A percentile compares a stretch with the other conserved stretches of the same genome.
Conservation (phyloP, 2,888 invertebrate genomes). For the Apoda limacodes region DNA sequence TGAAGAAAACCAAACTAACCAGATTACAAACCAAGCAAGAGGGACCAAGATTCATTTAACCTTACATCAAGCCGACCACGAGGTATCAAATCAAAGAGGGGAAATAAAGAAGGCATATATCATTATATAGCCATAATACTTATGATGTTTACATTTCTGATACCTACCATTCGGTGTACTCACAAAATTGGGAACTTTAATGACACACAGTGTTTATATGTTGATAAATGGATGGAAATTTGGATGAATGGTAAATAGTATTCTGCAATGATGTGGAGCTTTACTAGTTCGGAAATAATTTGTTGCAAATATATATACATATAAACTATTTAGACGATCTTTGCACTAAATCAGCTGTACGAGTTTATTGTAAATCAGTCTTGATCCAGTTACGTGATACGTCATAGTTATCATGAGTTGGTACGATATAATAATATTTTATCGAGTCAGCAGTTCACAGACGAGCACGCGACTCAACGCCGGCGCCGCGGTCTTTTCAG, state of each 20-base stretch:
- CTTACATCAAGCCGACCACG: no score
- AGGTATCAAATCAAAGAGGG: not conserved
- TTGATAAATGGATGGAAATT: conserved; percentile 6
- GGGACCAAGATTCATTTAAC: no score
- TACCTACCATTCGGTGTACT: not conserved
- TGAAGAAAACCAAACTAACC: not conserved
- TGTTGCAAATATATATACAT: conserved; percentile 10
- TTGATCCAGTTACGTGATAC: conserved; percentile 11
- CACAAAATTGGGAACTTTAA: conserved; percentile 1
- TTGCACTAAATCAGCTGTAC: conserved; percentile 1
- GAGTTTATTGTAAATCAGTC: conserved; percentile 10
- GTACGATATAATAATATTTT: conserved; percentile 10
- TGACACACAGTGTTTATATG: conserved; percentile 6
- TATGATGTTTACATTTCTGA: no score
- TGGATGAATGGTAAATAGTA: conserved; percentile 13
- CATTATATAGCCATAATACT: conserved; percentile 3
- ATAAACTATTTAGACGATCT: conserved; percentile 3
- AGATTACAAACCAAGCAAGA: no score
- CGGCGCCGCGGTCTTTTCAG: conserved; percentile 13
- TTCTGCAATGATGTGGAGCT: conserved; percentile 13
- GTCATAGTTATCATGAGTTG: conserved; percentile 10
- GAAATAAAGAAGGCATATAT: not conserved
- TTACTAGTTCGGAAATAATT: conserved; percentile 8
- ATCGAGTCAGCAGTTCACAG: conserved; percentile 3
- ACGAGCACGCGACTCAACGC: no score